phyloP scores from a whole-genome alignment of 2,113 vertebrate genomes.

The Morone chrysops region DNA sequence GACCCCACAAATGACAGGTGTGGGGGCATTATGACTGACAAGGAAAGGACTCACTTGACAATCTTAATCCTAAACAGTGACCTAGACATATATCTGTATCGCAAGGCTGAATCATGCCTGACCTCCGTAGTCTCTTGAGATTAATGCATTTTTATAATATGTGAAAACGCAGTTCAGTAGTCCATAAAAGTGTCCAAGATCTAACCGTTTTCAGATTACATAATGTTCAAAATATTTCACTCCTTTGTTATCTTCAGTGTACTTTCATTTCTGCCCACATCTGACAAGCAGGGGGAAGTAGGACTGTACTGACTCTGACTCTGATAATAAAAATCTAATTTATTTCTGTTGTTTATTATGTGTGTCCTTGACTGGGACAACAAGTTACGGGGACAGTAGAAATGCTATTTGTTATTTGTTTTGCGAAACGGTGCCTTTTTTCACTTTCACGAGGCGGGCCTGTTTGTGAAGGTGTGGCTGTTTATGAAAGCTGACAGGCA shows the following conservation, averaged over 20 bases:
- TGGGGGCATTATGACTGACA: conserved; percentile 18
- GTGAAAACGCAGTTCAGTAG: not conserved
- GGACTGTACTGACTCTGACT: conserved; percentile 44
- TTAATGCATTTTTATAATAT: not conserved
- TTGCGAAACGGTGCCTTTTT: conserved; percentile 42
- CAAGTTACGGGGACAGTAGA: conserved; percentile 34
- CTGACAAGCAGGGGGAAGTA: not conserved
- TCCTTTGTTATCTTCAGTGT: not conserved
- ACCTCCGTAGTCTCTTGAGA: not conserved
- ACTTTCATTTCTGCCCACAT: conserved; percentile 2
- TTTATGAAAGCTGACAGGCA: conserved; percentile 73
- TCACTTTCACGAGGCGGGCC: not conserved
- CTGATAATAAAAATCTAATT: conserved; percentile 47
- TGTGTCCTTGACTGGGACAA: conserved; percentile 52
- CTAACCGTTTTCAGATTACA: not conserved
- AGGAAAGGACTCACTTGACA: conserved; percentile 4
- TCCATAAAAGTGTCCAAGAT: not conserved
- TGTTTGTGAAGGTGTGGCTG: conserved; percentile 55
- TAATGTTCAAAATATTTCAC: not conserved
- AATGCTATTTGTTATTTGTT: conserved; percentile 57
- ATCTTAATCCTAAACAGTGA: conserved; percentile 24
- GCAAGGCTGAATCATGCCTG: not conserved
- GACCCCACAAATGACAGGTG: conserved; percentile 54
- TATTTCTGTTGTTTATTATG: conserved; percentile 42
- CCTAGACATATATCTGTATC: not conserved